phyloP scores from a whole-genome alignment of 2,113 vertebrate species.

The Brachyistius frenatus region DNA sequence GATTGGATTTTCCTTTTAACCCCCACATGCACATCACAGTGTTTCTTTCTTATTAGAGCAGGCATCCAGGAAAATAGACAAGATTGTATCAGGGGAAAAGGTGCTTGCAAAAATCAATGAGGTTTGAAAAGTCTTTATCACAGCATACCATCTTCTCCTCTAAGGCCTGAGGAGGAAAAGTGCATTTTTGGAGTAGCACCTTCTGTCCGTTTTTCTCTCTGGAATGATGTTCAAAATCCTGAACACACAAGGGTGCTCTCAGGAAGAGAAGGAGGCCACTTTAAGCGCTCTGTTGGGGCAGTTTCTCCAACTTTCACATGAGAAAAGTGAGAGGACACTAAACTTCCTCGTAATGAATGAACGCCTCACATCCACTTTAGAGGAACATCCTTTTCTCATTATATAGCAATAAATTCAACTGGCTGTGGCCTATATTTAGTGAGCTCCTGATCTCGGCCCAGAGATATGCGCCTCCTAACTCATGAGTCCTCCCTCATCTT shows the following conservation, averaged over 20 bases:
- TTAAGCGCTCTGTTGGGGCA: conserved; percentile 26
- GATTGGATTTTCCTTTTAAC: conserved; percentile 65
- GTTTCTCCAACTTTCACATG: conserved; percentile 92
- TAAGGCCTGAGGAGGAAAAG: too few relatives aligned
- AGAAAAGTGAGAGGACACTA: conserved; percentile 92
- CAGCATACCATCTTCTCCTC: too few relatives aligned
- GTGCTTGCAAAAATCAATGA: too few relatives aligned
- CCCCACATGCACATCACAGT: conserved; percentile 15
- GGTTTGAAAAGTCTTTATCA: too few relatives aligned
- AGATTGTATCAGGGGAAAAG: too few relatives aligned
- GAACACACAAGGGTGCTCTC: too few relatives aligned
- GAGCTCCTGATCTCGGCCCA: conserved; percentile 91
- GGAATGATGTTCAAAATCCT: too few relatives aligned
- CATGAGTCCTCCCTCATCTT: conserved; percentile 70
- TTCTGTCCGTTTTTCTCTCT: neutral
- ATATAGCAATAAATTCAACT: conserved; percentile 96
- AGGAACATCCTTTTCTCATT: conserved; percentile 99
- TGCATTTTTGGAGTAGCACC: neutral
- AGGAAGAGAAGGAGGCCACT: conserved; percentile 18
- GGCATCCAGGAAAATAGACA: conserved; percentile 9
- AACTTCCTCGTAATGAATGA: conserved; percentile 92
- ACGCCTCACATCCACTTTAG: conserved; percentile 85
- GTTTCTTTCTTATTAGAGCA: conserved; percentile 29
- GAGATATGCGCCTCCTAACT: conserved; percentile 88
- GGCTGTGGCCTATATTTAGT: conserved; percentile 97